These are phyloP conservation scores for Odiellus spinosus DNA, from an alignment of 2,888 invertebrate genomes.

Conservation along the genomic window DNA sequence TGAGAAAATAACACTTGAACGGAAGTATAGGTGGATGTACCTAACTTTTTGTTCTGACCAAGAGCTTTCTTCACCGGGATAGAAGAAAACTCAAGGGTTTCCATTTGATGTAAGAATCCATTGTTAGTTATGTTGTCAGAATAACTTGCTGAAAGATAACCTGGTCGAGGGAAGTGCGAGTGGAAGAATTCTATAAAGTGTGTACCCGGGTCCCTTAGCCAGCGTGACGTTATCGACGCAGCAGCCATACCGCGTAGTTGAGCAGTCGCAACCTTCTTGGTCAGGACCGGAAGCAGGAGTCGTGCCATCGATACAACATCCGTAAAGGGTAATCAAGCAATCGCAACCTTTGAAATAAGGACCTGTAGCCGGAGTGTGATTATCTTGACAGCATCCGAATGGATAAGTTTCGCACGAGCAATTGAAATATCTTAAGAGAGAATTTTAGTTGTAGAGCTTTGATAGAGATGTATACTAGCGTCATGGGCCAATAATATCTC, in stretches of 20 bases:
- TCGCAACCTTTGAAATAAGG: constrained; percentile 20
- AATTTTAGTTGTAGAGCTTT: neutral
- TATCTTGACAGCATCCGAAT: constrained; percentile 71
- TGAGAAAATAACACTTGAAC: too few species aligned
- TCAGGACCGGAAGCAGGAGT: constrained; percentile 65
- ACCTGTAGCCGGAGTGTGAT: constrained; percentile 30
- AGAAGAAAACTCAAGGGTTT: too few species aligned
- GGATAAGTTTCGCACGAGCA: constrained; percentile 18
- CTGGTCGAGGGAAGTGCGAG: too few species aligned
- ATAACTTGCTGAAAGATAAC: too few species aligned
- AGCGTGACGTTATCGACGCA: constrained; percentile 34
- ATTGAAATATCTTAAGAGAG: too few species aligned
- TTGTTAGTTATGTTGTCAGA: too few species aligned
- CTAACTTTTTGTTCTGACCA: too few species aligned
- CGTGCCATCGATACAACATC: neutral
- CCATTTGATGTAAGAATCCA: too few species aligned
- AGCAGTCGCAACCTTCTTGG: constrained; percentile 50
- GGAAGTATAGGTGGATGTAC: too few species aligned
- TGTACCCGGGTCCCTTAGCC: constrained; percentile 40
- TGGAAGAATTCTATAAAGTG: too few species aligned
- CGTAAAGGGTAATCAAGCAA: constrained; percentile 1
- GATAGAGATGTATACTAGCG: neutral
- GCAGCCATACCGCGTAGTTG: constrained; percentile 37
- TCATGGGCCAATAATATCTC: neutral
- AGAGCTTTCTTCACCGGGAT: too few species aligned